Evolutionary conservation across 1,140 invertebrate genomes (phyloP).

Genomic region (Penaeus vannamei): DNA sequence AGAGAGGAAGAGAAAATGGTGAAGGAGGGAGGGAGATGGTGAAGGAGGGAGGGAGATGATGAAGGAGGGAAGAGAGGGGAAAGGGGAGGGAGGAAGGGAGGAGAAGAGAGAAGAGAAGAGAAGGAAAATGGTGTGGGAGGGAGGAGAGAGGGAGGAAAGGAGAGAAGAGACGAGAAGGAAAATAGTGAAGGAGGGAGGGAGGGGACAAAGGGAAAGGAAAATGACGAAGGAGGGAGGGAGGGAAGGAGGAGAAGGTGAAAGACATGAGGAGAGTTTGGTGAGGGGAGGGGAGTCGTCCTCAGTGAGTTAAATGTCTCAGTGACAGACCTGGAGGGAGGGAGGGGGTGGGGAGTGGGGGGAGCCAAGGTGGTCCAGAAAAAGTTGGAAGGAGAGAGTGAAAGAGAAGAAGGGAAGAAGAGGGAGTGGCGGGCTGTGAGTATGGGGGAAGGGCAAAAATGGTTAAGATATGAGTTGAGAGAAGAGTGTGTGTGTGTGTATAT

Average conservation of each 20-base stretch:
- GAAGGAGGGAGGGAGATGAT: background rate
- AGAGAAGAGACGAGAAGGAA: too few species aligned
- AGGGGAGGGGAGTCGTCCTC: background rate
- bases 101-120: too few species aligned
- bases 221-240: background rate
- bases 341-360: background rate
- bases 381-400: background rate
- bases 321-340: background rate
- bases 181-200: too few species aligned
- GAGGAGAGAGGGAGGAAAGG: background rate
- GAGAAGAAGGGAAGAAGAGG: background rate
- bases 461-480: background rate
- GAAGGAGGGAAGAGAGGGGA: background rate
- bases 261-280: background rate
- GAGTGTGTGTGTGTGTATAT: background rate
- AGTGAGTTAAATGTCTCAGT: too few species aligned
- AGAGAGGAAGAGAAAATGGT: background rate
- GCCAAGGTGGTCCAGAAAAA: background rate
- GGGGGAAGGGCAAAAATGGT: background rate
- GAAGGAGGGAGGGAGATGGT: background rate
- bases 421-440: background rate
- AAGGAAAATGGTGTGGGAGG: too few species aligned
- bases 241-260: background rate
- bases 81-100: background rate
- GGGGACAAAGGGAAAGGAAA: too few species aligned